phyloP scores from a whole-genome alignment of 2,797 vertebrate genomes.

The Danio jaintianensis region DNA sequence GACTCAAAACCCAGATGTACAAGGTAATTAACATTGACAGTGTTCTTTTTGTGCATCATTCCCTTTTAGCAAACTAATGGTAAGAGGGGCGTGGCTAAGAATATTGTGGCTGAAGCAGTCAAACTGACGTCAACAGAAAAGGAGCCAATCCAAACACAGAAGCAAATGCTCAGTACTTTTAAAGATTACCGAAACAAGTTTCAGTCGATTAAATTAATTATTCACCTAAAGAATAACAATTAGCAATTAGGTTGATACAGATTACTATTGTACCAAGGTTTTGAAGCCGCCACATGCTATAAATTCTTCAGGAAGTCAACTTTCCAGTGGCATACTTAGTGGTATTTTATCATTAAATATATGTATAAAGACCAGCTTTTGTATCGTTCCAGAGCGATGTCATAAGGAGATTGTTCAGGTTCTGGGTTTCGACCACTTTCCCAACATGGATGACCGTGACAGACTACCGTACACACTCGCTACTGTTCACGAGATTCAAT shows the following conservation, averaged over 20 bases:
- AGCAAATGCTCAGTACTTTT: too few species aligned
- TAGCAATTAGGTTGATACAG: too few species aligned
- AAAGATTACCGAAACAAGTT: background rate
- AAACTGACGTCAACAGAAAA: too few species aligned
- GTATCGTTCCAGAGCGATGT: conserved; percentile 52
- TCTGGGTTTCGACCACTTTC: conserved; percentile 54
- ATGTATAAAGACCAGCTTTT: background rate
- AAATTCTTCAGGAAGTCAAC: too few species aligned
- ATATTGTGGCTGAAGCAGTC: too few species aligned
- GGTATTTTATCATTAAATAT: background rate
- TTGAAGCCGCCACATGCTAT: background rate
- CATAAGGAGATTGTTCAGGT: conserved; percentile 59
- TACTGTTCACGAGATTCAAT: conserved; percentile 61
- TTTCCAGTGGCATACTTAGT: background rate
- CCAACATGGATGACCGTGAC: conserved; percentile 57
- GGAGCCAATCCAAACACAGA: too few species aligned
- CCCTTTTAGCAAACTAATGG: background rate
- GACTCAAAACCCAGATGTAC: conserved; percentile 59
- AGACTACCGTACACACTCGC: conserved; percentile 52
- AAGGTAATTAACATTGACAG: conserved; percentile 43
- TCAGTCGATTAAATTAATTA: too few species aligned
- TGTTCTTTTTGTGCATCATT: background rate
- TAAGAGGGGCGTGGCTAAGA: background rate
- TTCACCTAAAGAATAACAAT: too few species aligned
- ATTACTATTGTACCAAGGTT: too few species aligned